Evolutionary conservation across 2,113 vertebrate species (phyloP).

Genomic region (Tringa solitaria): DNA sequence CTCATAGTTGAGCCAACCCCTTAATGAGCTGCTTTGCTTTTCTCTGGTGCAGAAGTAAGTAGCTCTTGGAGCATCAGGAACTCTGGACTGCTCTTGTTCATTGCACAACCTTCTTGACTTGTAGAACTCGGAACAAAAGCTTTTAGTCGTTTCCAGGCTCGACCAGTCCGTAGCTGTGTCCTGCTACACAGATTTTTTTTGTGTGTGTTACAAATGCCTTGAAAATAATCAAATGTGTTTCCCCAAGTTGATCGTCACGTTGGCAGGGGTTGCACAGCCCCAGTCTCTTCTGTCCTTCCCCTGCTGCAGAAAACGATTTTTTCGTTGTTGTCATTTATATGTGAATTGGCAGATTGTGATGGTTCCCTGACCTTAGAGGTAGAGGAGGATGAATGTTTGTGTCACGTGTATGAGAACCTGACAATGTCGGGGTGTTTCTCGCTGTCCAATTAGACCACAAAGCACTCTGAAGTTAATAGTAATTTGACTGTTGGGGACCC

Average conservation of each 20-base stretch:
- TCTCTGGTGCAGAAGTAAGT: background rate
- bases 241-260: too few species aligned
- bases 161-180: accelerated
- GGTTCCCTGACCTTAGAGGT: background rate
- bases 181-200: background rate
- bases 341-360: accelerated
- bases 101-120: background rate
- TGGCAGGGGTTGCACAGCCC: background rate
- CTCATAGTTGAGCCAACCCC: background rate
- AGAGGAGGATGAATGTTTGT: background rate
- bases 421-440: background rate
- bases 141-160: background rate
- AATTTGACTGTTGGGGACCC: background rate
- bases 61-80: background rate
- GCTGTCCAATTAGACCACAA: background rate
- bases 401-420: background rate
- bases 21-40: background rate
- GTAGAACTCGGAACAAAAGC: background rate
- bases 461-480: background rate
- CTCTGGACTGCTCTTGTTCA: background rate
- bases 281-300: background rate
- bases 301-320: background rate
- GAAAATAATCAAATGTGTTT: background rate
- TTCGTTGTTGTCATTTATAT: accelerated
- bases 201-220: background rate